phyloP scores from a whole-genome alignment of 1,140 invertebrate species.

The Delia radicum region DNA sequence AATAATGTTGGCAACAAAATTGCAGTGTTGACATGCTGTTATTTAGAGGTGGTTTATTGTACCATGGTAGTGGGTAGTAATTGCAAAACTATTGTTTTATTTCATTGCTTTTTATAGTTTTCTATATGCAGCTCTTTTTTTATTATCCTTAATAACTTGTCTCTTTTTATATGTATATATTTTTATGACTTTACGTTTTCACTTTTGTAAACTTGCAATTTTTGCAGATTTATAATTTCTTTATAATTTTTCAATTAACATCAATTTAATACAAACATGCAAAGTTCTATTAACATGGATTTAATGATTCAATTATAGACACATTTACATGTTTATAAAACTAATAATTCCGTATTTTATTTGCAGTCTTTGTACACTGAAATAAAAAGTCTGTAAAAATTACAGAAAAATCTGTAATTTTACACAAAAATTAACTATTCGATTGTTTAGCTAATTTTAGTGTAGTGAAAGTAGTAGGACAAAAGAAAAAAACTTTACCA shows the following conservation, averaged over 20 bases:
- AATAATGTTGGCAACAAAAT: conserved; percentile 1
- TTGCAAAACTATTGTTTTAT: not conserved
- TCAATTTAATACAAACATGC: conserved; percentile 11
- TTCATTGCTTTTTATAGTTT: not conserved
- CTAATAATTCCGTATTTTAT: not conserved
- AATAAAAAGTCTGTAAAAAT: too few species aligned
- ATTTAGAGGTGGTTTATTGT: not conserved
- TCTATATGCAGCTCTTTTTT: not conserved
- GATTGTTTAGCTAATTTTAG: too few species aligned
- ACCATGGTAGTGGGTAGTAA: not conserved
- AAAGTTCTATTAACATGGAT: not conserved
- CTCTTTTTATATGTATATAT: not conserved
- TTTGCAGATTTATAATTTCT: not conserved
- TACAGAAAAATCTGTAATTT: too few species aligned
- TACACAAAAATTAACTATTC: too few species aligned
- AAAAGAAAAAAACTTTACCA: too few species aligned
- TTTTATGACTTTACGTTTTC: not conserved
- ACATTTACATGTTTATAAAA: not conserved
- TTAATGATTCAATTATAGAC: conserved; percentile 12
- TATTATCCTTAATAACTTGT: not conserved
- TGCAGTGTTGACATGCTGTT: not conserved
- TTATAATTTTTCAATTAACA: conserved; percentile 21
- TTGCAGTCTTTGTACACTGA: too few species aligned
- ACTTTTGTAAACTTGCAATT: not conserved
- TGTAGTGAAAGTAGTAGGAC: too few species aligned